Evolutionary conservation across 2,888 invertebrate genomes (phyloP).

Genomic region (Conistra vaccinii): DNA sequence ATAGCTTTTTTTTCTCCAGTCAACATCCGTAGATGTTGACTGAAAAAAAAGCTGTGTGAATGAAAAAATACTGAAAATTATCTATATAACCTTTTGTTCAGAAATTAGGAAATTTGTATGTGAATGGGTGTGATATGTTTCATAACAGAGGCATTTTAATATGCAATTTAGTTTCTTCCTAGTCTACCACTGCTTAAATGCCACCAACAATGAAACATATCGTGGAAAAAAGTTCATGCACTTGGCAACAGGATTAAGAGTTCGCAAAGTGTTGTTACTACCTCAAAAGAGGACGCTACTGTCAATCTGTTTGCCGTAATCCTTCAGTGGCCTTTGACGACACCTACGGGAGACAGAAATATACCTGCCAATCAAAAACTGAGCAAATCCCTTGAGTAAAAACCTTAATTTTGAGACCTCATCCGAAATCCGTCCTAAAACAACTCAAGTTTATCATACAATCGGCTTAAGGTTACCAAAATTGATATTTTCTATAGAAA

Average conservation of each 20-base stretch:
- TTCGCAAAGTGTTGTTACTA: not conserved
- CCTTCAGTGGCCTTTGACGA: not conserved
- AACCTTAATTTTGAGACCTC: not conserved
- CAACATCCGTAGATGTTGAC: no score
- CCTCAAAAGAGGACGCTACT: not conserved
- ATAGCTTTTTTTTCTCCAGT: no score
- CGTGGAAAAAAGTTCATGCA: no score
- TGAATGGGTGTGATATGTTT: not conserved
- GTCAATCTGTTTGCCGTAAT: not conserved
- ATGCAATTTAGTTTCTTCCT: no score
- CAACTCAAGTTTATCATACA: constrained; percentile 30
- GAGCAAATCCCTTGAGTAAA: constrained; percentile 8
- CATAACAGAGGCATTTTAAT: not conserved
- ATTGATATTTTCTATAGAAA: constrained; percentile 54
- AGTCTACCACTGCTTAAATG: not conserved
- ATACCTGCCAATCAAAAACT: constrained; percentile 25
- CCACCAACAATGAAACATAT: not conserved
- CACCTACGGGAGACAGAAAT: constrained; percentile 10
- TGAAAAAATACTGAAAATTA: no score
- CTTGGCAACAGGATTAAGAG: not conserved
- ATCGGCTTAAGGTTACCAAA: constrained; percentile 33
- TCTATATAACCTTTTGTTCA: not conserved
- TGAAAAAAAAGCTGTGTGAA: no score
- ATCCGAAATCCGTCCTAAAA: constrained; percentile 24
- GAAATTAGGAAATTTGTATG: not conserved